phyloP scores from a whole-genome alignment of 1,140 invertebrate genomes.

The Ceratina japonica region DNA sequence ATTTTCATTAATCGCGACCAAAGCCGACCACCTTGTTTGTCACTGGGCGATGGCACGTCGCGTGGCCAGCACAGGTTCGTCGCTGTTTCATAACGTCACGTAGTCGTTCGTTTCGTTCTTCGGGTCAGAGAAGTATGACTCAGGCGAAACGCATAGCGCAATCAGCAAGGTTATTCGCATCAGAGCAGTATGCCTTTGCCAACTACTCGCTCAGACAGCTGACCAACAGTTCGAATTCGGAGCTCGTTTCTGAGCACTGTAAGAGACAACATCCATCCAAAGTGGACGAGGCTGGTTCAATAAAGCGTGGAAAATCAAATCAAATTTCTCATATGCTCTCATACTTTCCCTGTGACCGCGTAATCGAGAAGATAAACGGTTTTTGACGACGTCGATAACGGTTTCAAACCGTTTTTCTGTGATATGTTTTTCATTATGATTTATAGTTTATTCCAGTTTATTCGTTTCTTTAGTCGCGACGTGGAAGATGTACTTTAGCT shows the following conservation, averaged over 20 bases:
- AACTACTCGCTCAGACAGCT: constrained; percentile 40
- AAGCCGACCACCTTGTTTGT: neutral
- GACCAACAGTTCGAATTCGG: constrained; percentile 18
- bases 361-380: constrained; percentile 37
- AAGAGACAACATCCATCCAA: constrained; percentile 30
- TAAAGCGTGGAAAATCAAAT: constrained; percentile 26
- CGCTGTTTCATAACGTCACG: constrained; percentile 71
- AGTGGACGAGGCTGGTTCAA: constrained; percentile 37
- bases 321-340: no score
- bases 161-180: constrained; percentile 71
- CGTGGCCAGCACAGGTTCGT: constrained; percentile 1
- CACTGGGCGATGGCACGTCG: neutral
- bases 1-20: constrained; percentile 13
- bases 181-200: constrained; percentile 46
- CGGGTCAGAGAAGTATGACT: constrained; percentile 64
- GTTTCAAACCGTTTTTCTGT: neutral
- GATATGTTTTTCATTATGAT: constrained; percentile 3
- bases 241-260: constrained; percentile 24
- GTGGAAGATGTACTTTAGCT: constrained; percentile 40
- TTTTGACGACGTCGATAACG: constrained; percentile 29
- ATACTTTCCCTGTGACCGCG: constrained; percentile 2
- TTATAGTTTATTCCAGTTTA: no score
- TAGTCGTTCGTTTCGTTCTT: constrained; percentile 46
- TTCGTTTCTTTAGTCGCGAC: constrained; percentile 11
- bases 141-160: constrained; percentile 66